A percentile compares a stretch with the other conserved stretches of the same genome.
Conservation (phyloP, 2,797 vertebrate genomes). For the Sebastes trivittatus region DNA sequence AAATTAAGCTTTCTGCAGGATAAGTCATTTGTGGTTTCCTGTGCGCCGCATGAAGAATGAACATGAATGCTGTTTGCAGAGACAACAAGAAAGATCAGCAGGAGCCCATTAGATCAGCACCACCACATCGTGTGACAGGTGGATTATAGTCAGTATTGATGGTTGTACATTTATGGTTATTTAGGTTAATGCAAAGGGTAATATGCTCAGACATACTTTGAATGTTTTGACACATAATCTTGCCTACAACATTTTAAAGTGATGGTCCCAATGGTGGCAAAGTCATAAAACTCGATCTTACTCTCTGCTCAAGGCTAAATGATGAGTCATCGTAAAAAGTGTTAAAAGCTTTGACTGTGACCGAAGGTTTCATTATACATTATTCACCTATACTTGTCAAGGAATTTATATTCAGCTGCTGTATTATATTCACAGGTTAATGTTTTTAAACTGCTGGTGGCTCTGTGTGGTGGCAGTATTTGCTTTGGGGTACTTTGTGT, state of each 20-base stretch:
- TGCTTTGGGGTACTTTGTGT: background rate
- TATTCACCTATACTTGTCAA: conserved; percentile 18
- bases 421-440: conserved; percentile 4
- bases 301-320: conserved; percentile 28
- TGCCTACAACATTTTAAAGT: conserved; percentile 27
- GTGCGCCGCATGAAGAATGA: background rate
- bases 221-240: conserved; percentile 33
- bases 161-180: conserved; percentile 23
- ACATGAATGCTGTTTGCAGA: conserved; percentile 1
- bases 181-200: conserved; percentile 21
- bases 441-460: background rate
- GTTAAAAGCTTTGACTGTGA: conserved; percentile 15
- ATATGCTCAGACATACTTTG: conserved; percentile 4
- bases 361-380: conserved; percentile 12
- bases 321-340: conserved; percentile 34
- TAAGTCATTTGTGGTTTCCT: background rate
- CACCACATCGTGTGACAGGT: background rate
- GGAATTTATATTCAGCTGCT: conserved; percentile 3
- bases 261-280: conserved; percentile 7
- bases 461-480: background rate
- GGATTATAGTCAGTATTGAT: conserved; percentile 8
- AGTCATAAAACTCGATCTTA: conserved; percentile 43
- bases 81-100: background rate
- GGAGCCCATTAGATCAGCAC: background rate
- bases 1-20: background rate